A percentile compares a stretch with the other conserved stretches of the same genome.
phyloP scores from a whole-genome alignment of 1,140 invertebrate species.

The Drosophila sechellia region DNA sequence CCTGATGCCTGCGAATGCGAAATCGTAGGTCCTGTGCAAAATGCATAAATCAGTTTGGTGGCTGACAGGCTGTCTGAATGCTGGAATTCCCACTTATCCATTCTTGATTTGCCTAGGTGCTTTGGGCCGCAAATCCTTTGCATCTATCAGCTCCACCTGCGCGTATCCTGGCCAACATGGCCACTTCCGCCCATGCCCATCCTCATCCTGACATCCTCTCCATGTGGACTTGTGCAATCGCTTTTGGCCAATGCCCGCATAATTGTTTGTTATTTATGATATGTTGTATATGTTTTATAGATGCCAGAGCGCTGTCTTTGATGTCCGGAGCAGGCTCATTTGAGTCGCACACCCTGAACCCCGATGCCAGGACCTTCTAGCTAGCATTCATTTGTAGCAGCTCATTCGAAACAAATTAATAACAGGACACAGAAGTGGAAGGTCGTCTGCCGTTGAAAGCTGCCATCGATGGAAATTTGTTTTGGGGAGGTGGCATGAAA shows the following conservation, averaged over 20 bases:
- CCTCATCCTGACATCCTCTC: neutral
- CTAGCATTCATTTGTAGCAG: conserved; percentile 19
- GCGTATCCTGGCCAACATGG: neutral
- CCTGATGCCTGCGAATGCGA: neutral
- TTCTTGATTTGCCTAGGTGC: conserved; percentile 33
- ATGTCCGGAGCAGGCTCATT: conserved; percentile 26
- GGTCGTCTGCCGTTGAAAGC: neutral
- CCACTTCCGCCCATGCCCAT: neutral
- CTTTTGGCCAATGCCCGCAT: conserved; percentile 54
- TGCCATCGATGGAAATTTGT: conserved; percentile 1
- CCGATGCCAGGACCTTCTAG: neutral
- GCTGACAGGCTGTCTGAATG: conserved; percentile 66
- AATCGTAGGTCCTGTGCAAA: conserved; percentile 5
- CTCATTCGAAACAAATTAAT: conserved; percentile 58
- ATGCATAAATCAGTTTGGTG: conserved; percentile 73
- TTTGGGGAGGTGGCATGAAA: neutral
- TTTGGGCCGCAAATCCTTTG: conserved; percentile 13
- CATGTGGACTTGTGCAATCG: neutral
- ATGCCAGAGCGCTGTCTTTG: conserved; percentile 22
- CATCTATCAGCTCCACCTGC: conserved; percentile 23
- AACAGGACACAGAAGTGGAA: conserved; percentile 1
- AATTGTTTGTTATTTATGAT: conserved; percentile 78
- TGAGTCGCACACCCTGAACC: neutral
- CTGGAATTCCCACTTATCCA: conserved; percentile 34
- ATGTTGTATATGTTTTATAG: conserved; percentile 46